A percentile compares a stretch with the other conserved stretches of the same genome.
phyloP scores from a whole-genome alignment of 2,888 invertebrate genomes.

The Drosophila cognata region DNA sequence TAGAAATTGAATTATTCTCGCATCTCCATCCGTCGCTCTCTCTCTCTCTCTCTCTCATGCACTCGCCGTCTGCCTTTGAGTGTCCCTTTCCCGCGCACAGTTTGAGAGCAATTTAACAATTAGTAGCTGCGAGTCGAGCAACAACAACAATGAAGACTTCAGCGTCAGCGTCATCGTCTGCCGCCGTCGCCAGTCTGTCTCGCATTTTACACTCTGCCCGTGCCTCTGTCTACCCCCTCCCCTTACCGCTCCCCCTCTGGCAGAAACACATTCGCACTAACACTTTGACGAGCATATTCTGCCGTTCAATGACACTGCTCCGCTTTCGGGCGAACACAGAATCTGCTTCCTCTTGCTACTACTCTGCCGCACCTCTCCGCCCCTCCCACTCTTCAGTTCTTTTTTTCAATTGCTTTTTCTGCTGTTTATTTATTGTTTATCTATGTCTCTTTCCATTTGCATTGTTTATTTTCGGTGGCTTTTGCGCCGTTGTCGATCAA shows the following conservation, averaged over 20 bases:
- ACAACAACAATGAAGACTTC: constrained; percentile 24
- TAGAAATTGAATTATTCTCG: constrained; percentile 66
- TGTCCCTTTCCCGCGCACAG: constrained; percentile 1
- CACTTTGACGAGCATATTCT: constrained; percentile 7
- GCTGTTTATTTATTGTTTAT: constrained; percentile 77
- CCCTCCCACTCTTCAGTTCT: not conserved
- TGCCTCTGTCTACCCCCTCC: not conserved
- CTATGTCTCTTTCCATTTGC: constrained; percentile 67
- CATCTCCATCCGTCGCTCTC: not conserved
- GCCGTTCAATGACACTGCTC: constrained; percentile 70
- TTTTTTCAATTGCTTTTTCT: constrained; percentile 59
- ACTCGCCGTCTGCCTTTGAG: not conserved
- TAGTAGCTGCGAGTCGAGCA: constrained; percentile 39
- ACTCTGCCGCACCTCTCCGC: not conserved
- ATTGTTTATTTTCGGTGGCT: constrained; percentile 76
- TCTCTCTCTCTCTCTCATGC: not conserved
- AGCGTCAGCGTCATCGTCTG: constrained; percentile 28
- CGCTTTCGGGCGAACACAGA: constrained; percentile 18
- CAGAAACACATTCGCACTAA: not conserved
- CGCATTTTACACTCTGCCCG: constrained; percentile 36
- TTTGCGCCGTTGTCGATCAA: constrained; percentile 64
- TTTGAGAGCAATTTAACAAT: constrained; percentile 57
- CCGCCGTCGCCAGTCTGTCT: constrained; percentile 58
- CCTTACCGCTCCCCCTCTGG: not conserved
- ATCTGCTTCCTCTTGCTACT: constrained; percentile 2